Base-by-base conservation (phyloP, 1,140 invertebrate genomes). In the Kradibia gibbosae region DNA sequence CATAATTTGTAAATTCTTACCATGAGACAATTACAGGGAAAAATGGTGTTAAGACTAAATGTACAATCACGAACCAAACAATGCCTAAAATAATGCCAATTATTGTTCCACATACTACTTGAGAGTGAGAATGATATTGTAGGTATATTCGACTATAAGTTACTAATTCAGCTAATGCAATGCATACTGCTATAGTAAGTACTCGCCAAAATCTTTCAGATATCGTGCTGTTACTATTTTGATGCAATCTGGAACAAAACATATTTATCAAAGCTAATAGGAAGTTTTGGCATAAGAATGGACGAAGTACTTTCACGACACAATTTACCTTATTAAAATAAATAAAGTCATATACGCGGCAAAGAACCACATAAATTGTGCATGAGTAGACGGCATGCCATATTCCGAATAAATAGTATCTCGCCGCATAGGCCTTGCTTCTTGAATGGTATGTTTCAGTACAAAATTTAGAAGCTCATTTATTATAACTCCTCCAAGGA, bases 311-410 rank as follows among this genome's bases (percentile, higher is more conserved):
- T 76, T 17, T 13, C 20, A 65, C 34, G 22, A n/a, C 73, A 17
- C 62, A 55, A 28, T 50, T 92, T 92, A 97, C 96, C 97, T 96
- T 86, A 97, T 94, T 86, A 96, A 94, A 86, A 97, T 93, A 92
- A 98, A 98, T 89, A 96, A 95, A 85, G 95, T 93, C 83, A 96
- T 93, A 90, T 98, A 98, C 65, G 94, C 93, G 80, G 96, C 94
- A 91, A 98, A 97, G 91, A 98, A 98, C 95, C 96, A 98, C 92
- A 97, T 95, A 90, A 97, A 97, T 91, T 98, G 97, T 85, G 97
- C 93, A 93, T 98, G 97, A 73, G 95, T 95, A 36, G 97, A 98
- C 67, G 97, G 97, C 97, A 98, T 98, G 86, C 97, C 97, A 94
- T 97, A 98, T 92, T 98, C 96, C 85, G 94, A 95, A 86, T 95